Conservation (phyloP, 2,797 vertebrate genomes). For the Acanthornis magna region DNA sequence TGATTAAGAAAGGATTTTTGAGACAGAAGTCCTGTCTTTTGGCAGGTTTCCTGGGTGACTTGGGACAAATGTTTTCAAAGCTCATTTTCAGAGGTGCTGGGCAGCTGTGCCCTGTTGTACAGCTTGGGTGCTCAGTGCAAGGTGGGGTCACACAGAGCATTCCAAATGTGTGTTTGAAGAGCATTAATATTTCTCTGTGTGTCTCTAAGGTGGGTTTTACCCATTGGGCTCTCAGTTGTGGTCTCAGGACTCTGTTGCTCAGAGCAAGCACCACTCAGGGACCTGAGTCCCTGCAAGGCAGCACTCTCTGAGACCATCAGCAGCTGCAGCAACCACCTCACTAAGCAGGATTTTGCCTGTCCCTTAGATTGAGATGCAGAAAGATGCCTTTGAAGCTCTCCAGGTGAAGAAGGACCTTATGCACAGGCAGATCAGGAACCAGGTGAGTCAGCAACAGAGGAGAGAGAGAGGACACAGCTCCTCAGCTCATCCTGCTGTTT, state of each 20-base stretch:
- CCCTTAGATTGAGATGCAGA: constrained; percentile 90
- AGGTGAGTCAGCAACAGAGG: constrained; percentile 78
- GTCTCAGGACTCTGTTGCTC: neutral
- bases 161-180: neutral
- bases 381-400: constrained; percentile 91
- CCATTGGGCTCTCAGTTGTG: neutral
- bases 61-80: neutral
- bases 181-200: neutral
- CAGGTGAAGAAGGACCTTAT: constrained; percentile 92
- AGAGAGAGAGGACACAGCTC: neutral
- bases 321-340: neutral
- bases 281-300: neutral
- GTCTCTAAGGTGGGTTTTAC: neutral
- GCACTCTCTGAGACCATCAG: neutral
- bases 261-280: neutral
- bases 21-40: neutral
- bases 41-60: neutral
- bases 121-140: neutral
- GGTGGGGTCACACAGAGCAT: neutral
- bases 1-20: neutral
- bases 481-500: neutral
- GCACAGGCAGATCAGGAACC: constrained; percentile 88
- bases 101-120: neutral
- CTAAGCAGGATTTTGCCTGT: neutral
- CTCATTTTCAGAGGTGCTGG: neutral